These are phyloP conservation scores for Hydrophis major DNA, from an alignment of 2,797 vertebrate genomes.

Conservation along the genomic window DNA sequence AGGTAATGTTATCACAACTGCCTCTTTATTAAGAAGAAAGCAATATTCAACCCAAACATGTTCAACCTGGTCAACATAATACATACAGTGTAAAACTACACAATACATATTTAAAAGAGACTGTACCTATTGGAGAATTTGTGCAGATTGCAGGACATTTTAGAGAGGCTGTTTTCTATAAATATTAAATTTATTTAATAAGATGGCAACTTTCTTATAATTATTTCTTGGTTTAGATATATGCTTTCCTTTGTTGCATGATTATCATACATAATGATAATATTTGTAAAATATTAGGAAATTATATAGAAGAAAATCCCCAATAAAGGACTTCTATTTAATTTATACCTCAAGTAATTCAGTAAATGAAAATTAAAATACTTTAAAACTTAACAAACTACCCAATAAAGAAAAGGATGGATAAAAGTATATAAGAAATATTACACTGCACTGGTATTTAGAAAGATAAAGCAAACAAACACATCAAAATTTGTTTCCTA, in stretches of 20 bases:
- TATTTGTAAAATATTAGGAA: conserved; percentile 54
- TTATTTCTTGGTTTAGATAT: conserved; percentile 53
- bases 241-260: conserved; percentile 50
- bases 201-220: conserved; percentile 56
- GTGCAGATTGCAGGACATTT: conserved; percentile 34
- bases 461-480: conserved; percentile 68
- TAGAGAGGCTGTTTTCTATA: conserved; percentile 46
- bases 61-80: conserved; percentile 45
- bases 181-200: conserved; percentile 57
- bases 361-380: conserved; percentile 75
- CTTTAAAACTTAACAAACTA: conserved; percentile 79
- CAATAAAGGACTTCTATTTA: conserved; percentile 83
- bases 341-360: conserved; percentile 84
- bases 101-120: conserved; percentile 34
- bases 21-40: conserved; percentile 63
- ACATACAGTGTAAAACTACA: conserved; percentile 31
- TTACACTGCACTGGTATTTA: conserved; percentile 66
- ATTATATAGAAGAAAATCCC: conserved; percentile 60
- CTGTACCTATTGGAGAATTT: conserved; percentile 42
- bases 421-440: conserved; percentile 66
- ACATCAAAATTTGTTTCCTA: conserved; percentile 69
- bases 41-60: conserved; percentile 57
- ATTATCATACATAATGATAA: conserved; percentile 56
- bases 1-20: conserved; percentile 55
- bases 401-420: conserved; percentile 81